Conservation (phyloP, 2,113 vertebrate genomes). For the Myrmecophaga tridactyla region DNA sequence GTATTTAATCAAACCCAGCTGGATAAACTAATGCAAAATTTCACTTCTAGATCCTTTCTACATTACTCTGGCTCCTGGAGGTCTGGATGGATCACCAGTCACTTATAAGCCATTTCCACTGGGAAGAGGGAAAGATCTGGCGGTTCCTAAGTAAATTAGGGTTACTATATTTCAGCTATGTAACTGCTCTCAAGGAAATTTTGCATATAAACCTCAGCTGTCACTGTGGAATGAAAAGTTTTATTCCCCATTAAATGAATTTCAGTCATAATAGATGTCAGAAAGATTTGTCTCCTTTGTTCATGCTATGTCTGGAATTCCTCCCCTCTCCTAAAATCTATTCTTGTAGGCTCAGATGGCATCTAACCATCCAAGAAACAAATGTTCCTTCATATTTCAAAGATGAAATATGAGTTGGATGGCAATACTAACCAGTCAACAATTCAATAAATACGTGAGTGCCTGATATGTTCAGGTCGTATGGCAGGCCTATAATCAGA, state of each 20-base stretch:
- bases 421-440: neutral
- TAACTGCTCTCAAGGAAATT: neutral
- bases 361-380: neutral
- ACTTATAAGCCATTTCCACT: neutral
- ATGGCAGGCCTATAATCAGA: neutral
- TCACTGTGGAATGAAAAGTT: neutral
- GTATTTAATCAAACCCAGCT: neutral
- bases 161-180: neutral
- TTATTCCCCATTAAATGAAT: neutral
- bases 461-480: neutral
- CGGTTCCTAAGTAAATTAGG: neutral
- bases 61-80: neutral
- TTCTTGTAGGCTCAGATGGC: neutral
- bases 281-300: neutral
- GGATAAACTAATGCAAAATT: neutral
- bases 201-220: neutral
- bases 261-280: neutral
- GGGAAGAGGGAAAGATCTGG: neutral
- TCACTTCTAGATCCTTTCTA: neutral
- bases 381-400: neutral
- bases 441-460: constrained; percentile 28
- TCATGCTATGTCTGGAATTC: neutral
- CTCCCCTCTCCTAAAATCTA: neutral
- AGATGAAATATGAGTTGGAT: neutral
- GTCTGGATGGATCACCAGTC: neutral